Percentiles rank a stretch among this genome's conserved stretches.
phyloP scores from a whole-genome alignment of 2,797 vertebrate species.

The Lepus townsendii region DNA sequence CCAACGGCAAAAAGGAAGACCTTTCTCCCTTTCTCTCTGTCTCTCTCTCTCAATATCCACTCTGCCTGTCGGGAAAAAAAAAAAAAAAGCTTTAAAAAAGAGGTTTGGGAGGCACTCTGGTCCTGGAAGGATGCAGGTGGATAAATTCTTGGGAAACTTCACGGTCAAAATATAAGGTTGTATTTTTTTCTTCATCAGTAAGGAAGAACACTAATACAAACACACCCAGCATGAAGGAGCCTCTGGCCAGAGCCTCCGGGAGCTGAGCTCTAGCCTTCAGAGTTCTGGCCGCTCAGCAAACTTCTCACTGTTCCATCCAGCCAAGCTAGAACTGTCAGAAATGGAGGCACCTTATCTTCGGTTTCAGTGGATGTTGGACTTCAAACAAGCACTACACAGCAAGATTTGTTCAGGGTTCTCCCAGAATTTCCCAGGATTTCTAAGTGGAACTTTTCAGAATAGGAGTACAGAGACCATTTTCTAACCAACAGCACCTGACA shows the following conservation, averaged over 20 bases:
- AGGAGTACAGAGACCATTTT: background rate
- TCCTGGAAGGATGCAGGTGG: background rate
- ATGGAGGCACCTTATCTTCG: background rate
- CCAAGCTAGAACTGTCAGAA: background rate
- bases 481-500: background rate
- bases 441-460: background rate
- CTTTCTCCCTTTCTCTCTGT: too few relatives aligned
- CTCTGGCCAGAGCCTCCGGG: too few relatives aligned
- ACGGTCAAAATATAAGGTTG: background rate
- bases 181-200: background rate
- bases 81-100: background rate
- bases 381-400: background rate
- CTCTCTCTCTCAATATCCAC: too few relatives aligned
- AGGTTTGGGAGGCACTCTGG: background rate
- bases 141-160: background rate
- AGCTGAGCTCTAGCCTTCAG: background rate
- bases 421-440: background rate
- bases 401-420: background rate
- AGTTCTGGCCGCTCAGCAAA: too few relatives aligned
- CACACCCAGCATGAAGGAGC: background rate
- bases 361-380: background rate
- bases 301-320: background rate
- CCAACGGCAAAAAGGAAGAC: too few relatives aligned
- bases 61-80: too few relatives aligned
- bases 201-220: background rate